Evolutionary conservation across 64 coral and sea anemone genomes (phyloP).

Genomic region (Cladopsammia gracilis): DNA sequence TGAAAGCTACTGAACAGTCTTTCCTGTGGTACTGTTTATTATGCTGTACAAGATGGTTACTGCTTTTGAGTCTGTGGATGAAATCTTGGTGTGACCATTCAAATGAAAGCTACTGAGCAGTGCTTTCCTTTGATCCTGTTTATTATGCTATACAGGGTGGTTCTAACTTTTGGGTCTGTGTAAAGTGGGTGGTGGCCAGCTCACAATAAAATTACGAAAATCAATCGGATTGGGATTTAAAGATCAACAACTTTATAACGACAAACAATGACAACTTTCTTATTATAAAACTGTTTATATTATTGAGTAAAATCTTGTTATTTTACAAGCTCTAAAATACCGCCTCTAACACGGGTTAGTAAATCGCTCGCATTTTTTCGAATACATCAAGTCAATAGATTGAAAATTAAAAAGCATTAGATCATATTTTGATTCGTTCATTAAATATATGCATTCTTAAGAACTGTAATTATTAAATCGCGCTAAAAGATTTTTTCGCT

Average conservation of each 20-base stretch:
- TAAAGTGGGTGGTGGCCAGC: too few species aligned
- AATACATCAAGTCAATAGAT: background rate
- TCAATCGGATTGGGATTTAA: too few species aligned
- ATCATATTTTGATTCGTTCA: background rate
- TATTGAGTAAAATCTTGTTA: constrained; percentile 11
- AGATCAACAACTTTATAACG: background rate
- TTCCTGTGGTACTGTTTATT: too few species aligned
- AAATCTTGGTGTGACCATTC: too few species aligned
- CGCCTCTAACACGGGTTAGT: background rate
- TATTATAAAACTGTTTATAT: constrained; percentile 20
- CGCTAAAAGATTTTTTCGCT: constrained; percentile 26
- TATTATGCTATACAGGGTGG: too few species aligned
- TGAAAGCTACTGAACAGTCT: too few species aligned
- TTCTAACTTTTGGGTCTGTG: too few species aligned
- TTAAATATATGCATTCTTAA: constrained; percentile 31
- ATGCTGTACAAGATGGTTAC: too few species aligned
- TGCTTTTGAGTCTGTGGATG: too few species aligned
- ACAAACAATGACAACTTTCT: background rate
- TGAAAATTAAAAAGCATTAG: background rate
- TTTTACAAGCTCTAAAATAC: background rate
- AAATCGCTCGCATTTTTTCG: background rate
- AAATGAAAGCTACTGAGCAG: too few species aligned
- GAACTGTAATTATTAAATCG: background rate
- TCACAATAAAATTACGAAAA: too few species aligned
- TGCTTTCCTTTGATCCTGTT: too few species aligned